Evolutionary conservation across 2,888 invertebrate genomes (phyloP), one percentile per base, ranked within the genome.

Genomic region (Conistra vaccinii): DNA sequence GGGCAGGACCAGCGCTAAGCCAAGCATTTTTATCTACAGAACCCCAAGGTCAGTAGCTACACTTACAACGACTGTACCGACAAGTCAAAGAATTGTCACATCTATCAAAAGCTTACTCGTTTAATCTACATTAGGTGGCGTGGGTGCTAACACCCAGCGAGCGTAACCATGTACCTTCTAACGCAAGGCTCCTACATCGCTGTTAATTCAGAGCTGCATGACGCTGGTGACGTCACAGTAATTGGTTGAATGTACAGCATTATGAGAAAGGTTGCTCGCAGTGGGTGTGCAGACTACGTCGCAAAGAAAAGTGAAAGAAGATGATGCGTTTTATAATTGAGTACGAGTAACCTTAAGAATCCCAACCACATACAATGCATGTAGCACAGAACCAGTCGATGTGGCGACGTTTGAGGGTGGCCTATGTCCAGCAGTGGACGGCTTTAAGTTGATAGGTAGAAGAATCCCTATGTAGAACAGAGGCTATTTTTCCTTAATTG

Each of bases 91-190:
- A 75, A 29, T 4, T 66, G 69, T 53, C 78, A 0, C 51, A 20
- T 77, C 87, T 87, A 12, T 45, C 1, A 32, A 17, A 65, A 53
- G 26, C n/a, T 65, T 14, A 57, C n/a, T 55, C 6, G 1, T 51
- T 29, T 80, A 78, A 67, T 88, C 81, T 79, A 68, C 61, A 74
- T 14, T 29, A 53, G 55, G 61, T 73, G 61, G 73, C 80, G 81
- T 82, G 85, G 82, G 85, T 58, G 81, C 75, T 75, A 73, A 81
- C 77, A 76, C 78, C 75, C 68, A 77, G 69, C 71, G 72, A 82
- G 78, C 71, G 84, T 80, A 79, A 89, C 89, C 90, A 89, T 90
- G 89, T 87, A 81, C 80, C 85, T 87, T 84, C 76, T 78, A 85
- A 79, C 79, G 87, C 89, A 88, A 90, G 89, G 89, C 75, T 85